phyloP scores from a whole-genome alignment of 1,140 invertebrate species.

The Adoxophyes honmai region DNA sequence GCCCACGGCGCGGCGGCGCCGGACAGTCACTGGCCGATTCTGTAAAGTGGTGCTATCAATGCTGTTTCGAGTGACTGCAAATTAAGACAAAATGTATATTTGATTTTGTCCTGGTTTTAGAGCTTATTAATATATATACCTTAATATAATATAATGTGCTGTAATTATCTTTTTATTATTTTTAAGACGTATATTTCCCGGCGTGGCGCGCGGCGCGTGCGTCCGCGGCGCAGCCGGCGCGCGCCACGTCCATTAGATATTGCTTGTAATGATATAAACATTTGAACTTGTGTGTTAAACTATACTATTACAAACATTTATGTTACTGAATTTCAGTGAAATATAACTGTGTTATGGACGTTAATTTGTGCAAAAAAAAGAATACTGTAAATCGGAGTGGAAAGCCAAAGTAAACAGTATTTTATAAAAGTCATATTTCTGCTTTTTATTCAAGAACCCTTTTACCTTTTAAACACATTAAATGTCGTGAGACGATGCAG shows the following conservation, averaged over 20 bases:
- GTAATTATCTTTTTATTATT: conserved; percentile 69
- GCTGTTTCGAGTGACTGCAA: conserved; percentile 55
- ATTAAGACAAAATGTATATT: conserved; percentile 59
- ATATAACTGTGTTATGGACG: conserved; percentile 68
- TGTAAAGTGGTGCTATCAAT: conserved; percentile 70
- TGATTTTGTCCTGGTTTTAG: conserved; percentile 71
- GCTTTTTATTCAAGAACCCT: conserved; percentile 4
- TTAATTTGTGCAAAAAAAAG: conserved; percentile 61
- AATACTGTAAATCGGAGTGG: conserved; percentile 74
- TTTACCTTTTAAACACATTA: no score
- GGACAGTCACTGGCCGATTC: conserved; percentile 49
- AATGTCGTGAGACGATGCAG: no score
- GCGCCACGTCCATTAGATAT: conserved; percentile 37
- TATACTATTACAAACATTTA: conserved; percentile 36
- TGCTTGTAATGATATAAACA: conserved; percentile 45
- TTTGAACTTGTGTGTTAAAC: conserved; percentile 52
- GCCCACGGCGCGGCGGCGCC: neutral
- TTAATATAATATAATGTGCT: conserved; percentile 67
- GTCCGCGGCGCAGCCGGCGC: conserved; percentile 30
- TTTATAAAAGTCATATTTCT: conserved; percentile 55
- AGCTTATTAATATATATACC: conserved; percentile 74
- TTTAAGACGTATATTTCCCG: conserved; percentile 54
- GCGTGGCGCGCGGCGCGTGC: conserved; percentile 38
- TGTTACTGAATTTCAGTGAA: conserved; percentile 55
- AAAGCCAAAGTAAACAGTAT: conserved; percentile 76